phyloP scores from a whole-genome alignment of 2,113 vertebrate species.

The Capreolus pygargus region DNA sequence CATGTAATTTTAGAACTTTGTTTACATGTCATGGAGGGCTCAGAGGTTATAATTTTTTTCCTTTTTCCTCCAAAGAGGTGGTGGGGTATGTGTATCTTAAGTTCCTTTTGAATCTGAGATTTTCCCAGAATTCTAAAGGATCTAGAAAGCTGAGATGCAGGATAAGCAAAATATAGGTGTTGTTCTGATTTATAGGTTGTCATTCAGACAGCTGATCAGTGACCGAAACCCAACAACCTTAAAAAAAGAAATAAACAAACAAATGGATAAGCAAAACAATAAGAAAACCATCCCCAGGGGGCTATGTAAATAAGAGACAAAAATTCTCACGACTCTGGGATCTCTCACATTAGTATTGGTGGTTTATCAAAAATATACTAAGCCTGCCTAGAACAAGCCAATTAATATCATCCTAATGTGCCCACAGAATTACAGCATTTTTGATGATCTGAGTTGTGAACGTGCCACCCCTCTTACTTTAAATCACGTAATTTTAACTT shows the following conservation, averaged over 20 bases:
- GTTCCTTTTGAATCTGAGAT: not conserved
- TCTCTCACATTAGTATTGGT: not conserved
- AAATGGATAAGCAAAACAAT: not conserved
- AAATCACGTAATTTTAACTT: slow-evolving; percentile 31
- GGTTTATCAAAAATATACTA: not conserved
- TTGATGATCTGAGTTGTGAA: not conserved
- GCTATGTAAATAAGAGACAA: not conserved
- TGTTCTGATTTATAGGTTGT: not conserved
- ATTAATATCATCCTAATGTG: not conserved
- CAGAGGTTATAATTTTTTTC: not conserved
- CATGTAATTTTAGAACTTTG: not conserved
- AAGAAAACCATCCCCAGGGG: not conserved
- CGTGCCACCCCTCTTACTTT: not conserved
- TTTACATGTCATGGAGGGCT: not conserved
- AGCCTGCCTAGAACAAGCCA: not conserved
- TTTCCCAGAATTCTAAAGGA: not conserved
- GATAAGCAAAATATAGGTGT: not conserved
- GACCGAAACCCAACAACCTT: not conserved
- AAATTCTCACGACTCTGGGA: not conserved
- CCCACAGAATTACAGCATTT: not conserved
- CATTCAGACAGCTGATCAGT: not conserved
- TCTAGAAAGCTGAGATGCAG: not conserved
- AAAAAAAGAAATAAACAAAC: not conserved
- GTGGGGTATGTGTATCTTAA: not conserved
- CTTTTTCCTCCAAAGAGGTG: not conserved